Base-by-base conservation (phyloP, 2,797 vertebrate genomes). In the Acestrorhynchus altus region DNA sequence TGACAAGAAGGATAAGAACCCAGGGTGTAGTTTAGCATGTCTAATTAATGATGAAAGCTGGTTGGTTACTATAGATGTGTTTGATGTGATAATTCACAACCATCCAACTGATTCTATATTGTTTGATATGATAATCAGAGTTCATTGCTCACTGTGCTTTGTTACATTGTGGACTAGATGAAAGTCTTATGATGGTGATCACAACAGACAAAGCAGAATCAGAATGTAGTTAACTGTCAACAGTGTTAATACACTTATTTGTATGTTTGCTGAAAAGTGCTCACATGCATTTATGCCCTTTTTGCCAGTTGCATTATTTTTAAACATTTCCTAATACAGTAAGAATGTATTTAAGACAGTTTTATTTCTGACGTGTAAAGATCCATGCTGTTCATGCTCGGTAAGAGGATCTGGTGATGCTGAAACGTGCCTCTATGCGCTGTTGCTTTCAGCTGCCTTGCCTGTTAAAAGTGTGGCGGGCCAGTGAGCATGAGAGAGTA, bases 71-170 rank as follows among this genome's bases (percentile, higher is more conserved):
- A 67, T 46, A n/a, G 47, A n/a, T 39, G 8, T 72, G 26, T 78
- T 78, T 74, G 80, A 77, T 78, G 57, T 78, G 76, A 40, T 82
- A 82, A 82, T 78, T 71, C 20, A 9, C 9, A 46, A 56, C 39
- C 46, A 46, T 28, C 52, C 47, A 57, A 70, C 74, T 52, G 24
- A n/a, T 51, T 31, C 65, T 31, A 51, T 35, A 46, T 39, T 40
- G 65, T 82, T 78, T 82, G 80, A 82, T 69, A 70, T 82, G 76
- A 40, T 78, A 78, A 82, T 82, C 59, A 28, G 1, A n/a, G 8
- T 31, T 63, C 63, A 59, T 40, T 75, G 16, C 22, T 74, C 22
- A 8, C 39, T 47, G 57, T 51, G 49, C 46, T 59, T 47, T 57
- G 65, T 78, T 81, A 71, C 60, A 46, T 31, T 76, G 40, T 59